Evolutionary conservation across 2,797 vertebrate species (phyloP).

Genomic region (Acanthurus lineatus): DNA sequence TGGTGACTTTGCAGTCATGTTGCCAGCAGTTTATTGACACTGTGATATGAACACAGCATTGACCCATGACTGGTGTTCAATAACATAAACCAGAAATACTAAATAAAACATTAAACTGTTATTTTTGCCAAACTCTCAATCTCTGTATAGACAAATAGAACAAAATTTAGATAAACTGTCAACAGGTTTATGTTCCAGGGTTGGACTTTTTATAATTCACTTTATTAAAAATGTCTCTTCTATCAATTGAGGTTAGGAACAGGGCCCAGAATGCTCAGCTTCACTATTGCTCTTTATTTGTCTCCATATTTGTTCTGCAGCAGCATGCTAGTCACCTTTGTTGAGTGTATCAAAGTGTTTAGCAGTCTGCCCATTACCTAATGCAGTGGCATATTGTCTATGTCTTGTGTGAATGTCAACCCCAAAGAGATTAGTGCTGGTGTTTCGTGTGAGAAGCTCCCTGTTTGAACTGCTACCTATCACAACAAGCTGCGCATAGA

Average conservation of each 20-base stretch:
- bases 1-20: not conserved
- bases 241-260: not conserved
- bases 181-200: not conserved
- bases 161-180: not conserved
- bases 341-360: slow-evolving; percentile 19
- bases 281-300: not conserved
- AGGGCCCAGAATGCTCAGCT: not conserved
- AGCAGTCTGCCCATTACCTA: slow-evolving; percentile 52
- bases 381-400: slow-evolving; percentile 53
- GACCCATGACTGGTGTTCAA: not conserved
- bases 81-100: too few species aligned
- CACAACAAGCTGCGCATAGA: slow-evolving; percentile 81
- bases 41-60: not conserved
- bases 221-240: not conserved
- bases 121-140: not conserved
- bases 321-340: not conserved
- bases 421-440: slow-evolving; percentile 77
- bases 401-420: slow-evolving; percentile 78
- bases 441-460: slow-evolving; percentile 81
- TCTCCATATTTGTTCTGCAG: not conserved
- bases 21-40: not conserved
- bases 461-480: slow-evolving; percentile 81
- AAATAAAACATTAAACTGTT: not conserved
- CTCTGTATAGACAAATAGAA: slow-evolving; percentile 11
- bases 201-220: not conserved